Evolutionary conservation across 2,888 invertebrate genomes (phyloP).

Genomic region (Melitaea athalia): DNA sequence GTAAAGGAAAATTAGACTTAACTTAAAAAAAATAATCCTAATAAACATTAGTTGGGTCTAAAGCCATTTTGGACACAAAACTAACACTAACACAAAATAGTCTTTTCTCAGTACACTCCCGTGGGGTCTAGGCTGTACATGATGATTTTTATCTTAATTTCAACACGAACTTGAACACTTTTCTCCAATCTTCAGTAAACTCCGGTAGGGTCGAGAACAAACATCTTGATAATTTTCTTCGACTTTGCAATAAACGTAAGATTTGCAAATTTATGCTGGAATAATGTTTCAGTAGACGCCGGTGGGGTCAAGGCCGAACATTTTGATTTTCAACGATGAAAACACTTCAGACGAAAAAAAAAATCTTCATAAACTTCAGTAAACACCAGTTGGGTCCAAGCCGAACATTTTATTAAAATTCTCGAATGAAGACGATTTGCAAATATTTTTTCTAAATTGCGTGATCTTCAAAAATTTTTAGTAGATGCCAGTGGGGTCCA

Average conservation of each 20-base stretch:
- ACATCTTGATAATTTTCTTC: constrained; percentile 57
- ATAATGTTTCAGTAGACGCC: constrained; percentile 62
- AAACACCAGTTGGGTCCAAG: constrained; percentile 41
- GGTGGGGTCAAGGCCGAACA: constrained; percentile 66
- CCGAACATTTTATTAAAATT: constrained; percentile 37
- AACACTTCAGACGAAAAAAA: constrained; percentile 18
- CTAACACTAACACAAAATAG: constrained; percentile 39
- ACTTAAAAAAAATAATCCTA: constrained; percentile 43
- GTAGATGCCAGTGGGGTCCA: constrained; percentile 79
- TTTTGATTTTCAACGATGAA: constrained; percentile 24
- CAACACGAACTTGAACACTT: constrained; percentile 43
- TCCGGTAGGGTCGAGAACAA: constrained; percentile 70
- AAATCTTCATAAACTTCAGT: constrained; percentile 32
- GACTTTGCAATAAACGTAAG: constrained; percentile 33
- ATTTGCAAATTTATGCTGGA: constrained; percentile 2
- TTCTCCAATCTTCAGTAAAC: constrained; percentile 62
- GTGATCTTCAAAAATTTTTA: constrained; percentile 44
- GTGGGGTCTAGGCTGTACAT: constrained; percentile 76
- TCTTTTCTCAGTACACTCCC: constrained; percentile 67
- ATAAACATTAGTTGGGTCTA: constrained; percentile 54
- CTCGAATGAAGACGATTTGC: constrained; percentile 24
- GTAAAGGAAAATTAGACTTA: constrained; percentile 41
- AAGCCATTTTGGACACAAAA: constrained; percentile 46
- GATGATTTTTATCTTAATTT: constrained; percentile 53
- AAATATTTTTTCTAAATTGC: constrained; percentile 14